Evolutionary conservation across 2,113 vertebrate species (phyloP).

Genomic region (Halichoerus grypus): DNA sequence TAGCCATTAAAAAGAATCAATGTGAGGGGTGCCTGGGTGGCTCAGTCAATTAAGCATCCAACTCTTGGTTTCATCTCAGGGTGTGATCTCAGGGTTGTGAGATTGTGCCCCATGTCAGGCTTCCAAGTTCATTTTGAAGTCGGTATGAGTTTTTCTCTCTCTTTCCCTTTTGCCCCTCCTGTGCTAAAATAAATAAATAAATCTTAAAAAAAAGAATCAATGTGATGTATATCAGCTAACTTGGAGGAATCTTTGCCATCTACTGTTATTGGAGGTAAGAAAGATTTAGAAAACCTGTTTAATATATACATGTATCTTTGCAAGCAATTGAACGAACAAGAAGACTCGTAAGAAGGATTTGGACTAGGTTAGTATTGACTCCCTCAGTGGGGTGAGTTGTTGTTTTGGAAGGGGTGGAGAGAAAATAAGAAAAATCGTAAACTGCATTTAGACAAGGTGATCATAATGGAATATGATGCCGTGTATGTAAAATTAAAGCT

Average conservation of each 20-base stretch:
- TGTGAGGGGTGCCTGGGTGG: background rate
- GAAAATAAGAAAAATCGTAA: background rate
- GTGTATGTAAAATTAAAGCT: background rate
- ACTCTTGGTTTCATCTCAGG: background rate
- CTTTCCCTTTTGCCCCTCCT: background rate
- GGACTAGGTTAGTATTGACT: background rate
- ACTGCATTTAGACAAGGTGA: background rate
- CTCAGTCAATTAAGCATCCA: background rate
- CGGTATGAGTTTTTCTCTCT: background rate
- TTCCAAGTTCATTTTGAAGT: background rate
- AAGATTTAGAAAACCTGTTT: background rate
- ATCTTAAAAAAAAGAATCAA: background rate
- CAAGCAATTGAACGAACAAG: background rate
- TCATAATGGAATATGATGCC: background rate
- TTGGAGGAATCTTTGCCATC: background rate
- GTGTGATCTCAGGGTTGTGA: background rate
- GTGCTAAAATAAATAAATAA: background rate
- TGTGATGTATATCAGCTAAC: background rate
- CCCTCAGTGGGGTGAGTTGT: too few relatives aligned
- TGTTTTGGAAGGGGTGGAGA: background rate
- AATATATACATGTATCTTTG: background rate
- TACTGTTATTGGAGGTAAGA: background rate
- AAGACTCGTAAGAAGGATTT: background rate
- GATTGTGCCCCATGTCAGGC: background rate
- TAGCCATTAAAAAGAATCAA: background rate